Conservation (phyloP, 2,888 invertebrate species). For the Conistra vaccinii region DNA sequence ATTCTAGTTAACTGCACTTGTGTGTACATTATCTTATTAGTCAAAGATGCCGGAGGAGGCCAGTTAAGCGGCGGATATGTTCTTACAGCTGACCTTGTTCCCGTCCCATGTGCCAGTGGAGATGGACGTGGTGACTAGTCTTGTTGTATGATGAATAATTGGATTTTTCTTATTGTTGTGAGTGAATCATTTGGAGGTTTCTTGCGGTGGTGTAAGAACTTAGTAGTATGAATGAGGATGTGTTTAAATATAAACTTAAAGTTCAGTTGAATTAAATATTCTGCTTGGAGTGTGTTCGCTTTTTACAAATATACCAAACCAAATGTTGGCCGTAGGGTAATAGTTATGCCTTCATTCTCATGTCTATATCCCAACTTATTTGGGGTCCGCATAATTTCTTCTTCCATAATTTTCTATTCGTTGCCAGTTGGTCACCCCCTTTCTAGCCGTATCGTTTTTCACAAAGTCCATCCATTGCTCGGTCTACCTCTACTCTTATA, state of each 20-base stretch:
- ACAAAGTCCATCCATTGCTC: neutral
- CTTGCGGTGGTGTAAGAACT: conserved; percentile 3
- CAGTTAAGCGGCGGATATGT: conserved; percentile 68
- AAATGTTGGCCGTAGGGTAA: neutral
- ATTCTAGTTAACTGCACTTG: conserved; percentile 46
- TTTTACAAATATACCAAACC: neutral
- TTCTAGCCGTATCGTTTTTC: neutral
- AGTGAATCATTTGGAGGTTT: conserved; percentile 38
- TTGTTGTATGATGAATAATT: conserved; percentile 28
- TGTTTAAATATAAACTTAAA: neutral
- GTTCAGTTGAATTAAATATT: conserved; percentile 1
- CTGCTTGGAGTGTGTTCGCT: neutral
- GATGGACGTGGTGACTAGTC: conserved; percentile 1
- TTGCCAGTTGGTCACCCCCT: neutral
- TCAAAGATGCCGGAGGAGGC: conserved; percentile 63
- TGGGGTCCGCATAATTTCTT: neutral
- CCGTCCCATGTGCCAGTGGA: conserved; percentile 51
- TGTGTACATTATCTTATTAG: conserved; percentile 64
- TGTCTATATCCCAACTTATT: neutral
- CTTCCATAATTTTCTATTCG: neutral
- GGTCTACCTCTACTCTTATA: neutral
- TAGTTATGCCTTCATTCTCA: neutral
- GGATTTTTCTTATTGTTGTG: conserved; percentile 33
- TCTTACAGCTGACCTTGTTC: conserved; percentile 64
- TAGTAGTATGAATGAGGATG: conserved; percentile 1